These are phyloP conservation scores for Agrochola circellaris DNA, from an alignment of 2,888 invertebrate genomes.

Conservation along the genomic window DNA sequence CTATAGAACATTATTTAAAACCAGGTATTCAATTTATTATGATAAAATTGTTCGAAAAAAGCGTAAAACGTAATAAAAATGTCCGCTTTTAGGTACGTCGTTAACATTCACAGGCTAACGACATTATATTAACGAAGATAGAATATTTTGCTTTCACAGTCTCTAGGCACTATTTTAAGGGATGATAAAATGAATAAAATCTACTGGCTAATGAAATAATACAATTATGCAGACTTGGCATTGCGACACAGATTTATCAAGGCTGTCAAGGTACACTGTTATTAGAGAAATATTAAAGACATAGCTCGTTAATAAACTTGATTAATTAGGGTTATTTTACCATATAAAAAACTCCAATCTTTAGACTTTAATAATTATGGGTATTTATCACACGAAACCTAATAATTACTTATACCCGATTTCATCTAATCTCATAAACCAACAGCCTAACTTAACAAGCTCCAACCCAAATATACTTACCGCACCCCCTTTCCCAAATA, in stretches of 20 bases:
- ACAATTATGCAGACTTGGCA: slow-evolving; percentile 42
- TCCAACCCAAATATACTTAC: slow-evolving; percentile 39
- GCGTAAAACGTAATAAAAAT: slow-evolving; percentile 44
- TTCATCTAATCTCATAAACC: slow-evolving; percentile 25
- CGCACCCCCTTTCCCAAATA: slow-evolving; percentile 26
- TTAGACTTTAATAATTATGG: not conserved
- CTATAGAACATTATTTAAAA: slow-evolving; percentile 39
- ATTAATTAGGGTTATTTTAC: not conserved
- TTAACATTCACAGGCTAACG: slow-evolving; percentile 61
- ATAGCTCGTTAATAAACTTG: slow-evolving; percentile 5
- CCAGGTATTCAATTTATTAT: slow-evolving; percentile 54
- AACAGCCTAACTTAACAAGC: slow-evolving; percentile 31
- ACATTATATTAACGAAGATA: slow-evolving; percentile 53
- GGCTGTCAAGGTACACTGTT: slow-evolving; percentile 11
- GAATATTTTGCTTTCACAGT: slow-evolving; percentile 54
- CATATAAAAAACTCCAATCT: not conserved
- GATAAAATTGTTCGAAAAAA: slow-evolving; percentile 52
- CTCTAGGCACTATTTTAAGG: slow-evolving; percentile 46
- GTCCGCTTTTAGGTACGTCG: slow-evolving; percentile 45
- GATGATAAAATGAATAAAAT: slow-evolving; percentile 62
- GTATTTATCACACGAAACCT: not conserved
- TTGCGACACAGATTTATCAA: slow-evolving; percentile 43
- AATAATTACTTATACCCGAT: not conserved
- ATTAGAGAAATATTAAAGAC: slow-evolving; percentile 13
- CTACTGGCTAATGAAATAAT: slow-evolving; percentile 49